phyloP scores from a whole-genome alignment of 2,888 invertebrate genomes.

The Gerris lacustris region DNA sequence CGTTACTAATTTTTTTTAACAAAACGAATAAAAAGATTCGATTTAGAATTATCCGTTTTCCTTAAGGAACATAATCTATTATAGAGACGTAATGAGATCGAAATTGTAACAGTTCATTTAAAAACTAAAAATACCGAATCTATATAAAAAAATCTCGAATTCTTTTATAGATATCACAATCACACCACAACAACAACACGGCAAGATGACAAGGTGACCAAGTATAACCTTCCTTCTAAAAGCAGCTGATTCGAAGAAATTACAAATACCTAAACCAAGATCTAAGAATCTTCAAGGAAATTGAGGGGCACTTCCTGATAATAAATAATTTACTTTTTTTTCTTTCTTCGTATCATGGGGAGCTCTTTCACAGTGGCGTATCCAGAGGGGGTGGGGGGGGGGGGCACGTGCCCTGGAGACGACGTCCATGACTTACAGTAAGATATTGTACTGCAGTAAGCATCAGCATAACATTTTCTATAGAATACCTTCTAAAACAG shows the following conservation, averaged over 20 bases:
- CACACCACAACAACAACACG: background rate
- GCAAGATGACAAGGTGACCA: background rate
- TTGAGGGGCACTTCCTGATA: no score
- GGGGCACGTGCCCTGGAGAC: no score
- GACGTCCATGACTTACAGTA: no score
- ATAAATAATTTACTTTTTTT: no score
- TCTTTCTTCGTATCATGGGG: no score
- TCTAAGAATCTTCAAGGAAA: background rate
- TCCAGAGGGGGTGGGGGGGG: no score
- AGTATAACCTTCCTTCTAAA: background rate
- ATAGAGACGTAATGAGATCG: background rate
- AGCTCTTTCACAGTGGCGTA: no score
- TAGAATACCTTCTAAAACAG: no score
- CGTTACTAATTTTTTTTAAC: background rate
- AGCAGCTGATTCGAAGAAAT: background rate
- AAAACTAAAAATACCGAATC: background rate
- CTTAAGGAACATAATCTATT: background rate
- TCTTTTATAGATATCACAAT: background rate
- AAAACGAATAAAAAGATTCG: background rate
- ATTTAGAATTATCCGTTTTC: background rate
- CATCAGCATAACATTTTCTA: no score
- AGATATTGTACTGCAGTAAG: no score
- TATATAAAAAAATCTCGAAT: background rate
- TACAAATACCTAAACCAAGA: background rate
- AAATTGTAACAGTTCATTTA: background rate